phyloP scores from a whole-genome alignment of 2,797 vertebrate species.

The Pseudocheirus occidentalis region DNA sequence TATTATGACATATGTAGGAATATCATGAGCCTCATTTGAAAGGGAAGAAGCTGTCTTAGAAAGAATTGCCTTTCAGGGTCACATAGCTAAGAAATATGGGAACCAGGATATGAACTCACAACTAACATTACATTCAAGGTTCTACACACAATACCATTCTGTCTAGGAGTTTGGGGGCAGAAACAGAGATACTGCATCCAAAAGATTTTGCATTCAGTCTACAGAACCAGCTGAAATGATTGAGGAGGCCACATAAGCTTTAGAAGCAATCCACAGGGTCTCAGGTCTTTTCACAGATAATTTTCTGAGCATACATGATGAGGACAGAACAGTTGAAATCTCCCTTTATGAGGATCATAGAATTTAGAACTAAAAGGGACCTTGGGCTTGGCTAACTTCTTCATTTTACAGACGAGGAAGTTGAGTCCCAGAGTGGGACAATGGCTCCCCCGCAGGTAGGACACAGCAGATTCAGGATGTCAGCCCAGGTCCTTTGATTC shows the following conservation, averaged over 20 bases:
- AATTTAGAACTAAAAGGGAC: not conserved
- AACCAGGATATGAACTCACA: not conserved
- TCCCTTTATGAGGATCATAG: not conserved
- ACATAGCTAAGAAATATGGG: not conserved
- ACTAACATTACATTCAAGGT: not conserved
- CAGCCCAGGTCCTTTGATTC: not conserved
- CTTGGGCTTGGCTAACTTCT: not conserved
- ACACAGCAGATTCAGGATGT: not conserved
- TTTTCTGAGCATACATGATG: slow-evolving; percentile 19
- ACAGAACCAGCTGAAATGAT: not conserved
- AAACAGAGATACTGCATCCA: not conserved
- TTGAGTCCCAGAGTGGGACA: not conserved
- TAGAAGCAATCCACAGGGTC: slow-evolving; percentile 15
- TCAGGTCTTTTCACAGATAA: slow-evolving; percentile 17
- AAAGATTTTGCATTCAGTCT: not conserved
- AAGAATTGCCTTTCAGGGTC: not conserved
- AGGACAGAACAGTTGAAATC: not conserved
- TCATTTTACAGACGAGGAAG: not conserved
- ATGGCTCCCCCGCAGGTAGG: not conserved
- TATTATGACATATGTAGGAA: not conserved
- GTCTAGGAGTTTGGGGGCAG: not conserved
- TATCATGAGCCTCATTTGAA: not conserved
- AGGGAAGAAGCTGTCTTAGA: not conserved
- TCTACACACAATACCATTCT: not conserved
- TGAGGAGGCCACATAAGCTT: fast-evolving